Base-by-base conservation (phyloP, 2,113 vertebrate species). In the Tautogolabrus adspersus region DNA sequence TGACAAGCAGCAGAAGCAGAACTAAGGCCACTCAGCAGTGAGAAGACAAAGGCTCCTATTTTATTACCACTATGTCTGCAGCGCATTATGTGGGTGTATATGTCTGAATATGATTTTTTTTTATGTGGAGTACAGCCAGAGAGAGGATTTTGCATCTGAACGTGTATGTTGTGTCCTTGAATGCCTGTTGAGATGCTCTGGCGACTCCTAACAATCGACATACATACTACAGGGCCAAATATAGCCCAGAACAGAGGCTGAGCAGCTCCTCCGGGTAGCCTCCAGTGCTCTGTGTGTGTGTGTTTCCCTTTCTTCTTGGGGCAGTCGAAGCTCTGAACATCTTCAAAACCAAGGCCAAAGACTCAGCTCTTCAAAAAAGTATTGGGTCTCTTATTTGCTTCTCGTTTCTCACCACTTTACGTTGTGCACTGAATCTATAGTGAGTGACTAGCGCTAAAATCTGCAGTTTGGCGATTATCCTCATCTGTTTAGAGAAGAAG, bases 221-320 rank as follows among this genome's bases (percentile, higher is more conserved):
- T 74, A 79, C 86, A 89, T 87, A 91, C 85, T 81, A 88, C 75
- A 81, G 30, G 77, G 81, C 81, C 84, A 93, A 75, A 86, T 90
- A 91, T 88, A 90, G 78, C 84, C 76, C 77, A 78, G 78, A 91
- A 91, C 75, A 87, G 80, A 87, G 87, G 79, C 78, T 77, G 77
- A 78, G 75, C 67, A 55, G 80, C 83, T 77, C 77, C 57, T 83
- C 58, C 74, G 38, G 46, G 68, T 54, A 62, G 51, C 72, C 76
- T 85, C 40, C 72, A 70, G 59, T 59, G 67, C 22, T 74, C 44
- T 66, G n/a, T 59, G 58, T 73, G n/a, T 59, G 58, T 73, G 30
- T 67, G 63, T 19, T 67, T 37, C 21, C 34, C 7, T 30, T n/a
- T 21, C 79, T 73, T 80, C 57, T 73, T 15, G 46, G 22, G 49